Percentiles rank a stretch among this genome's conserved stretches.
These are phyloP conservation scores for Thalassarche chlororhynchos DNA, from an alignment of 2,113 vertebrate species.

Conservation along the genomic window DNA sequence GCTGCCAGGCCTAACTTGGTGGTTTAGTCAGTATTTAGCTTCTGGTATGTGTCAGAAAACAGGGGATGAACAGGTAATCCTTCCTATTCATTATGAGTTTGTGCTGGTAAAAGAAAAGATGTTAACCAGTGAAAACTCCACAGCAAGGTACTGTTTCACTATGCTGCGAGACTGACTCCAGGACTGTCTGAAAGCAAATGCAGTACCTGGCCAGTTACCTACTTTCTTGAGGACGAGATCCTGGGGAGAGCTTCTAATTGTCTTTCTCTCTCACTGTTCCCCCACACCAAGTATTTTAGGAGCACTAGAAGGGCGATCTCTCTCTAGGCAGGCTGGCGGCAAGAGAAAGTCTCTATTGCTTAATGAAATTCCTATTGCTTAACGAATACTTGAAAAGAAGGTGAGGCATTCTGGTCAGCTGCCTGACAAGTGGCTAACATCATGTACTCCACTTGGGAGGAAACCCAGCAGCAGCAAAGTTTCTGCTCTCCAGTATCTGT, in stretches of 20 bases:
- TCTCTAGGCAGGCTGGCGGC: neutral
- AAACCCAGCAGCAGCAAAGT: neutral
- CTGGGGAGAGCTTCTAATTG: neutral
- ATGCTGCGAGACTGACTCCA: neutral
- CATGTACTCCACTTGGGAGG: neutral
- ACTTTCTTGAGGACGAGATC: neutral
- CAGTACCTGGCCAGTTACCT: neutral
- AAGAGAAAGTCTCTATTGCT: neutral
- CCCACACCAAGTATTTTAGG: neutral
- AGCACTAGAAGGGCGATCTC: accelerated
- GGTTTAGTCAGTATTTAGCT: neutral
- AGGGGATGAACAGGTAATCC: neutral
- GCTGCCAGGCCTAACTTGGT: neutral
- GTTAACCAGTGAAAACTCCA: neutral
- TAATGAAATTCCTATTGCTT: neutral
- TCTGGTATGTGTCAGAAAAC: neutral
- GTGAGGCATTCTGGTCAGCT: neutral
- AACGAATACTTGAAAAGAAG: neutral
- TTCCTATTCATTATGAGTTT: neutral
- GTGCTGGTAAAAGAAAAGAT: neutral
- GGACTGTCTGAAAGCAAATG: neutral
- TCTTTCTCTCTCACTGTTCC: neutral
- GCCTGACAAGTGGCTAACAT: neutral
- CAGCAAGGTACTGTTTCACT: neutral
- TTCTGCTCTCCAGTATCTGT: neutral